phyloP scores from a whole-genome alignment of 2,888 invertebrate genomes.

The Tromatobia lineatoria region DNA sequence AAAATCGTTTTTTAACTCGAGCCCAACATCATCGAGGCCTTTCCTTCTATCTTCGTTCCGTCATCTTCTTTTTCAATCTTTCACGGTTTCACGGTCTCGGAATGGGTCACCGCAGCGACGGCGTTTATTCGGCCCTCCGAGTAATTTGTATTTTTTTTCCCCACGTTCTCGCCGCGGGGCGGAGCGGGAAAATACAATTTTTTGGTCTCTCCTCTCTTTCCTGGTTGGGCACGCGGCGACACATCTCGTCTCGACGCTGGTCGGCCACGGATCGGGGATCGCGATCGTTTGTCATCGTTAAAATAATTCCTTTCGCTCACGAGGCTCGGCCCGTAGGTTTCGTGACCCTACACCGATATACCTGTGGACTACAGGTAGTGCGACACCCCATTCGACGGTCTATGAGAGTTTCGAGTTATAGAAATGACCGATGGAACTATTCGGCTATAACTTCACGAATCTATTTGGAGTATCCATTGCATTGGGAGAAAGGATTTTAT shows the following conservation, averaged over 20 bases:
- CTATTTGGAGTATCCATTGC: not conserved
- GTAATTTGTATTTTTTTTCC: conserved; percentile 79
- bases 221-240: conserved; percentile 44
- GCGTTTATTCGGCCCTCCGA: conserved; percentile 73
- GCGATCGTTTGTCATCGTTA: conserved; percentile 81
- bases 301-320: conserved; percentile 78
- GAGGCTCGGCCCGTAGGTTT: conserved; percentile 38
- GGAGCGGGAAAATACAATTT: conserved; percentile 80
- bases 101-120: conserved; percentile 68
- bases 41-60: conserved; percentile 8
- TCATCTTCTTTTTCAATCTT: conserved; percentile 48
- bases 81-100: conserved; percentile 50
- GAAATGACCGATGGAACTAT: conserved; percentile 14
- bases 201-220: conserved; percentile 63
- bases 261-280: conserved; percentile 48
- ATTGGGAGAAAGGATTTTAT: too few relatives aligned
- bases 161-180: conserved; percentile 73
- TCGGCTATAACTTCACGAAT: conserved; percentile 26
- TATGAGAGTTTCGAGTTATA: conserved; percentile 49
- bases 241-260: conserved; percentile 38
- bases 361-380: conserved; percentile 61
- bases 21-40: conserved; percentile 51
- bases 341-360: conserved; percentile 36
- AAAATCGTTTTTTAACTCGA: conserved; percentile 81
- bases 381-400: conserved; percentile 61